Evolutionary conservation across 2,113 vertebrate species (phyloP).

Genomic region (Nibea albiflora): DNA sequence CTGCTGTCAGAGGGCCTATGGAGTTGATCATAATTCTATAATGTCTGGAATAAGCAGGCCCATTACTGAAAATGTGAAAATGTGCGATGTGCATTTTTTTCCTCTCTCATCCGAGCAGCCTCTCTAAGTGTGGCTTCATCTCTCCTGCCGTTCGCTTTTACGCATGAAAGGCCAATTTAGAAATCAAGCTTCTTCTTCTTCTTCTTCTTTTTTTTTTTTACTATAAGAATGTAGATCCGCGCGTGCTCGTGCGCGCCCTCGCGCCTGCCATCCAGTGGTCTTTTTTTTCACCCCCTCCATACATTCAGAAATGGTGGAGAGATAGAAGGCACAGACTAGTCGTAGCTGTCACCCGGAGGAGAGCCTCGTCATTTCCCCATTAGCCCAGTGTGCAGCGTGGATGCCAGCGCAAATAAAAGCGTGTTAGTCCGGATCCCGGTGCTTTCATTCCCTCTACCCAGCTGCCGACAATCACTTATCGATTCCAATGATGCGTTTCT

Average conservation of each 20-base stretch:
- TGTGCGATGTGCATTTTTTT: slow-evolving; percentile 46
- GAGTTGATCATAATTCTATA: slow-evolving; percentile 39
- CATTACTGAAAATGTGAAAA: slow-evolving; percentile 57
- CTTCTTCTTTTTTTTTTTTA: slow-evolving; percentile 14
- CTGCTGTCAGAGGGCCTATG: slow-evolving; percentile 47
- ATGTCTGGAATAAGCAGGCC: slow-evolving; percentile 45
- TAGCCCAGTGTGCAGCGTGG: slow-evolving; percentile 33
- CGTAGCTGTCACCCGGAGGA: slow-evolving; percentile 50
- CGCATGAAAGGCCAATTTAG: neutral
- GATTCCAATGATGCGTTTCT: slow-evolving; percentile 70
- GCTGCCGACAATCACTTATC: slow-evolving; percentile 68
- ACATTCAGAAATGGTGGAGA: slow-evolving; percentile 56
- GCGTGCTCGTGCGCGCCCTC: slow-evolving; percentile 39
- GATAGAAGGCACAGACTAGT: slow-evolving; percentile 32
- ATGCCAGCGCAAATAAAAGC: slow-evolving; percentile 48
- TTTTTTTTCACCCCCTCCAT: slow-evolving; percentile 38
- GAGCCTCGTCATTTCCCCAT: slow-evolving; percentile 57
- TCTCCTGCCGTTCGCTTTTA: slow-evolving; percentile 13
- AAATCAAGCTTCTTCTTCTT: slow-evolving; percentile 1
- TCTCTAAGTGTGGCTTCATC: neutral
- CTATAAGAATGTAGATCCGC: slow-evolving; percentile 60
- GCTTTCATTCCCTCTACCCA: slow-evolving; percentile 44
- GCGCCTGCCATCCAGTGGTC: slow-evolving; percentile 44
- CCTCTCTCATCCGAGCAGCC: neutral
- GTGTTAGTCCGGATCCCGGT: slow-evolving; percentile 40